Evolutionary conservation across 2,113 vertebrate genomes (phyloP), one percentile per base, ranked within the genome.

Genomic region (Isichthys henryi): DNA sequence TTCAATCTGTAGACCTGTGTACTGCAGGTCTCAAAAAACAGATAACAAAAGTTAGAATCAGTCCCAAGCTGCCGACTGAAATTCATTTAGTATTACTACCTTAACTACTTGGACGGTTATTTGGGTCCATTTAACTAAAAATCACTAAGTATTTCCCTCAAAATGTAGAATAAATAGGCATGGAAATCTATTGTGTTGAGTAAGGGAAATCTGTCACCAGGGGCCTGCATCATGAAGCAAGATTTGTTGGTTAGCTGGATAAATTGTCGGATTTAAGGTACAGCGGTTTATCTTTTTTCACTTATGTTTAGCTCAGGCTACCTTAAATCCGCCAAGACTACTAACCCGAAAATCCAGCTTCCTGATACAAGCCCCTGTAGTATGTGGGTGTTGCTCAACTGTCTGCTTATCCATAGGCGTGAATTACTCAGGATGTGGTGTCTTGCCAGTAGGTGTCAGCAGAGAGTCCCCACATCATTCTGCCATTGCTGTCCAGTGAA

Each of bases 381-480:
- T 8, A 43, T 0, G 15, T 43, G 2, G 13, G 13, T 43, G 31
- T 39, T 46, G 88, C 11, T 27, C 85, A 91, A 87, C 39, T 48
- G 21, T 23, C 82, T 23, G 39, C 23, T 84, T 46, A 23, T 31
- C 23, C 84, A 27, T n/a, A 53, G 31, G 13, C 9, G 49, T 53
- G 13, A 48, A 84, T 87, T 35, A 31, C 27, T 56, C 43, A 31
- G 39, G 46, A 58, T 84, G 46, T 43, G 35, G n/a, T 3, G 43
- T 50, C 19, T 80, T 43, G 10, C 77, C 52, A 58, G 39, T 45
- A 35, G 52, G 52, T 89, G 88, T 89, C 88, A 89, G 88, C 39
- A 89, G 80, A 89, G 77, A 85, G 52, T 83, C 39, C 19, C 35
- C 39, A 43, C 23, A 23, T 27, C 13, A 27, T 84, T 83, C 10